Evolutionary conservation across 2,888 invertebrate genomes (phyloP).

Genomic region (Fissipunctia ypsillon): DNA sequence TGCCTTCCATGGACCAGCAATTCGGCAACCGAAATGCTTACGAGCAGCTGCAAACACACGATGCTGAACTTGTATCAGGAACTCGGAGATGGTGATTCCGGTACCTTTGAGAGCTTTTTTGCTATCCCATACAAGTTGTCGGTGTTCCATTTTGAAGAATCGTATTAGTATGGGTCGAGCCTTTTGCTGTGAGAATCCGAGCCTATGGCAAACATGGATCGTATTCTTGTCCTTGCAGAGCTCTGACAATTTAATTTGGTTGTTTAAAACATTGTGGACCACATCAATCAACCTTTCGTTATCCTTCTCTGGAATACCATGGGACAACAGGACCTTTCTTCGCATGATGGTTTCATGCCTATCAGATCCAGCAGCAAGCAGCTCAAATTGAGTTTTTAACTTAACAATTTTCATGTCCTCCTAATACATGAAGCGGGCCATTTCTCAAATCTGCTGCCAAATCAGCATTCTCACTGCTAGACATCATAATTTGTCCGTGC

Average conservation of each 20-base stretch:
- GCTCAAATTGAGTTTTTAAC: no score
- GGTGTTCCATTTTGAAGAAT: neutral
- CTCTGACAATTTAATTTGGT: neutral
- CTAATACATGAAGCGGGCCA: no score
- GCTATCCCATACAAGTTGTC: neutral
- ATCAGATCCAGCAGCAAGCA: no score
- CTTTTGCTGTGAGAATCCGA: neutral
- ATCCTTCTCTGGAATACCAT: no score
- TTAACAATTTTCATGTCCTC: no score
- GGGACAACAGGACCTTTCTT: no score
- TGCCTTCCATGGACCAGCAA: slow-evolving; percentile 7
- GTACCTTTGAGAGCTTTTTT: neutral
- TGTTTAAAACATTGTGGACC: no score
- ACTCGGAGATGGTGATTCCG: neutral
- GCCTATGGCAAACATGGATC: neutral
- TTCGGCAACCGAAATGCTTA: neutral
- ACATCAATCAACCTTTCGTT: no score
- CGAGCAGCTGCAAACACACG: neutral
- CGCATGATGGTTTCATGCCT: no score
- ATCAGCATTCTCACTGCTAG: no score
- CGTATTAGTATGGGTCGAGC: neutral
- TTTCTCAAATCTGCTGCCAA: no score
- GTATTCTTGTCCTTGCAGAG: neutral
- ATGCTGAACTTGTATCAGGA: neutral
- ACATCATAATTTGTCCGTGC: no score